phyloP scores from a whole-genome alignment of 1,140 invertebrate species.

The Euwallacea fornicatus region DNA sequence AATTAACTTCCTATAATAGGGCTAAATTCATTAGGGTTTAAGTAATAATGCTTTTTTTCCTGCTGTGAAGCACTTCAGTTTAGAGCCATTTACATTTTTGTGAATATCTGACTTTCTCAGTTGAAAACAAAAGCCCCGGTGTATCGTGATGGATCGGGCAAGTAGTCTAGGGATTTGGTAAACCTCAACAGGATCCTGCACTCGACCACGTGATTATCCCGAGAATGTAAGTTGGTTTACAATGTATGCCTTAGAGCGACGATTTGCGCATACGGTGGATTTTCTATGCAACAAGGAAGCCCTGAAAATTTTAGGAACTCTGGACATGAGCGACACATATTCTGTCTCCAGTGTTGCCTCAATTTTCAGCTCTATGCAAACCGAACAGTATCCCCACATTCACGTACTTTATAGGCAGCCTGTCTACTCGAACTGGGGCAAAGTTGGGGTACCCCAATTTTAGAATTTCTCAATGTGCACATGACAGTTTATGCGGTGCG shows the following conservation, averaged over 20 bases:
- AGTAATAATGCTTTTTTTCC: neutral
- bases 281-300: neutral
- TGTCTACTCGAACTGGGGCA: no score
- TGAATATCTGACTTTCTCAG: constrained; percentile 24
- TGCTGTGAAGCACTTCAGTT: neutral
- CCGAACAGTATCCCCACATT: no score
- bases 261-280: neutral
- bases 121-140: constrained; percentile 42
- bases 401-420: no score
- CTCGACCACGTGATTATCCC: constrained; percentile 52
- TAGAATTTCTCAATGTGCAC: no score
- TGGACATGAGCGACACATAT: no score
- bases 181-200: constrained; percentile 55
- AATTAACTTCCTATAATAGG: neutral
- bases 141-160: constrained; percentile 55
- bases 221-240: constrained; percentile 34
- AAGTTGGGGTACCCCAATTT: no score
- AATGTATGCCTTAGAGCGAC: constrained; percentile 2
- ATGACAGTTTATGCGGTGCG: no score
- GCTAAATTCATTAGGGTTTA: neutral
- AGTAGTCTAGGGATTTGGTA: constrained; percentile 54
- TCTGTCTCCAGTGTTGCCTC: no score
- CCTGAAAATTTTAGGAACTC: no score
- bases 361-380: no score
- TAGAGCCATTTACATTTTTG: neutral